Base-by-base conservation (phyloP, 2,797 vertebrate genomes). In the Tokudaia muenninki region DNA sequence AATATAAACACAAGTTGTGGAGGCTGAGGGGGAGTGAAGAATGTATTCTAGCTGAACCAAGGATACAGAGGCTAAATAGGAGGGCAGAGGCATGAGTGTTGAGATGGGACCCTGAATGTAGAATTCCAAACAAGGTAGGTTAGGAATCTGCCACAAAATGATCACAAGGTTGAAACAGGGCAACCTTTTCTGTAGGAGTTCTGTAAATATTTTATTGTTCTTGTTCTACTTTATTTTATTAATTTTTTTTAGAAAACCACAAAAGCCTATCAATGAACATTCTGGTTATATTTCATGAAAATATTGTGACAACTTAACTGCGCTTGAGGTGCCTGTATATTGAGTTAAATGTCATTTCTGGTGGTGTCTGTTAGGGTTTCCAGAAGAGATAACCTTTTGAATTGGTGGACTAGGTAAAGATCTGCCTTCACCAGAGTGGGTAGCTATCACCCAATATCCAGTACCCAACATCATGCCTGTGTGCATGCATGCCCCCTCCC, bases 1-100 rank as follows among this genome's bases (percentile, higher is more conserved):
- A 80, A 50, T 31, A 79, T 70, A 87, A 90, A 61, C 81, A 88
- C 94, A 97, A 77, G 24, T 2, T 47, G 22, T 44, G 37, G 37
- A 88, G 61, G 90, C 59, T 57, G 55, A 88, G 50, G 22, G 50
- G 52, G 47, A 65, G 13, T 13, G 37, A 77, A 89, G 47, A 24
- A 34, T 17, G 77, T 70, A 6, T n/a, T 83, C 61, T 26, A 63
- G 57, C 47, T 57, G 65, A 65, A 80, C 65, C 65, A 81, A 72
- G 31, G 78, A 77, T 9, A 11, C 31, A n/a, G 6, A 57, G 83
- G 47, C 65, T 78, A 52, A 13, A 6, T 55, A 22, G 13, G 52
- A 87, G 31, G 59, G 52, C 47, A 41, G 75, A 94, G 81, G 44
- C 6, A 9, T 50, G 70, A 63, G 55, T 24, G 16, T 81, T 50